Evolutionary conservation across 2,113 vertebrate species (phyloP), one percentile per base, ranked within the genome.

Genomic region (Dasyprocta punctata): DNA sequence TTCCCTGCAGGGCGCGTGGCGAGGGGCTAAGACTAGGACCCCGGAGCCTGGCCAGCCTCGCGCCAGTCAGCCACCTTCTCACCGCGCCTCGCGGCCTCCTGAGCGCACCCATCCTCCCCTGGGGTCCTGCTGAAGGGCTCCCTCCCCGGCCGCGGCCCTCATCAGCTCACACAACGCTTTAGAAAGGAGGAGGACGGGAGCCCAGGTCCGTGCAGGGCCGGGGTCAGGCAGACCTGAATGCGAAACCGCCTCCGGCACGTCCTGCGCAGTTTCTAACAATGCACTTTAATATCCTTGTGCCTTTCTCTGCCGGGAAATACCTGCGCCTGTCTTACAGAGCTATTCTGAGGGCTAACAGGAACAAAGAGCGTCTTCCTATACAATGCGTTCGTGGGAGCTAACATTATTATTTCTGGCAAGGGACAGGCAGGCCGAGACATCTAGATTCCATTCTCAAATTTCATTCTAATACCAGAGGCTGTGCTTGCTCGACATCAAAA

Each of bases 401-500:
- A n/a, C 82, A 44, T 87, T 47, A 52, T 60, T 56, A 82, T 69
- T 49, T 58, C 75, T 54, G 89, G 54, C 75, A 86, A 96, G 85
- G 52, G 14, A 14, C 69, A 47, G 22, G 22, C 47, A 94, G 49
- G 60, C 49, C 38, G 65, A 84, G 56, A 30, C 13, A 61, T 20
- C 26, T 65, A 41, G 47, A 83, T 67, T 86, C 69, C 13, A 9
- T 87, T 81, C 92, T 96, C 69, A 24, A 84, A 47, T 69, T 96
- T 87, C 83, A 17, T 61, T 89, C 16, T 41, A 82, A 78, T 5
- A 82, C 5, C 24, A 28, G 56, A 86, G 69, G 56, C n/a, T 69
- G 22, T 90, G 73, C 67, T 92, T 73, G 44, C 14, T 24, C 19
- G 52, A 90, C 56, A 81, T 47, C 75, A 80, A 80, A 95, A 77